These are phyloP conservation scores for Parapristionchus giblindavisi DNA, from an alignment of 2,888 invertebrate genomes.

Conservation along the genomic window DNA sequence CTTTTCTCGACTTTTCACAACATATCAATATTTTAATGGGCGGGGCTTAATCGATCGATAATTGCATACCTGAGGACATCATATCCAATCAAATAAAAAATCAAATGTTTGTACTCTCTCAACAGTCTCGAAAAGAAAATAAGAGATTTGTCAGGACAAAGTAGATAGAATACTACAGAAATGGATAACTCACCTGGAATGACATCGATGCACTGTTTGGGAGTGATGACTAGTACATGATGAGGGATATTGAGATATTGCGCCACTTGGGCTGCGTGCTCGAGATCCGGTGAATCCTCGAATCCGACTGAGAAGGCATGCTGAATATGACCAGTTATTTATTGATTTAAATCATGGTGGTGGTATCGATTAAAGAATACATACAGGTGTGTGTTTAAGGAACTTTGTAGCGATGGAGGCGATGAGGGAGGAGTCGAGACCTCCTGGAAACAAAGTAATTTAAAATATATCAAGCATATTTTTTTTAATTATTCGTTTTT, in stretches of 20 bases:
- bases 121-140: neutral
- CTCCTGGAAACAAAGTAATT: slow-evolving; percentile 39
- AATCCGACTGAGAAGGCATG: slow-evolving; percentile 69
- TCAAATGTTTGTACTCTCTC: neutral
- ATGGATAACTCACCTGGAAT: slow-evolving; percentile 61
- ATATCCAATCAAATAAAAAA: neutral
- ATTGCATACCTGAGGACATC: too few relatives aligned
- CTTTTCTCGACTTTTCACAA: neutral
- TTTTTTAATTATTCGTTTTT: too few relatives aligned
- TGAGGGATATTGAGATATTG: slow-evolving; percentile 67
- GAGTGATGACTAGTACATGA: slow-evolving; percentile 65
- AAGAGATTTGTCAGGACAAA: too few relatives aligned
- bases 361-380: neutral
- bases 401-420: slow-evolving; percentile 64
- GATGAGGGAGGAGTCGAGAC: slow-evolving; percentile 60
- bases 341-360: neutral
- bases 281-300: slow-evolving; percentile 67
- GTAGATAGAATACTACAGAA: too few relatives aligned
- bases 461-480: neutral
- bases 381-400: slow-evolving; percentile 44
- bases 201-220: slow-evolving; percentile 63
- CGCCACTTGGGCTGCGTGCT: slow-evolving; percentile 64
- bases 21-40: neutral
- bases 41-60: neutral
- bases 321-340: slow-evolving; percentile 39